A percentile compares a stretch with the other conserved stretches of the same genome.
These are phyloP conservation scores for Xiphophorus couchianus DNA, from an alignment of 2,113 vertebrate species.

Conservation along the genomic window DNA sequence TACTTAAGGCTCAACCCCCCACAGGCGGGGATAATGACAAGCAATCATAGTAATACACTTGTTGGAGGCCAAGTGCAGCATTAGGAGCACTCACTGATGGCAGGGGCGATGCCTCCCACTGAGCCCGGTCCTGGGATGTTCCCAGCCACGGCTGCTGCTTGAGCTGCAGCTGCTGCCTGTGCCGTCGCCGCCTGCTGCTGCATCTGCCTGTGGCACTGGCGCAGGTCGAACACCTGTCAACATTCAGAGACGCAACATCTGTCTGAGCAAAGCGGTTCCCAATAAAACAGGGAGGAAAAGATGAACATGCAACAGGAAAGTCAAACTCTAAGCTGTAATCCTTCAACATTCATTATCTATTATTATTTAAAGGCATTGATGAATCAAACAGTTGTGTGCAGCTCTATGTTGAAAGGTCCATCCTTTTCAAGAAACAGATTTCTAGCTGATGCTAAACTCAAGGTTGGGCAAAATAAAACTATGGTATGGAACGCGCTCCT, in stretches of 20 bases:
- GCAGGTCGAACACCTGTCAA: constrained; percentile 93
- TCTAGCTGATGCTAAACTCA: too few species aligned
- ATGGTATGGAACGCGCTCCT: not conserved
- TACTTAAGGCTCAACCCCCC: not conserved
- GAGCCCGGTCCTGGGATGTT: constrained; percentile 97
- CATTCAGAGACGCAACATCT: not conserved
- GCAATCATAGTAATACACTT: constrained; percentile 29
- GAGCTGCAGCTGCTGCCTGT: constrained; percentile 92
- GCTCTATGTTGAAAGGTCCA: too few species aligned
- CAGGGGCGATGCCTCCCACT: constrained; percentile 95
- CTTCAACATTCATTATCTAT: too few species aligned
- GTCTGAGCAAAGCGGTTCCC: not conserved
- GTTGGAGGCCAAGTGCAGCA: constrained; percentile 15
- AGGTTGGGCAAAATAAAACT: not conserved
- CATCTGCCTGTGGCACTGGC: constrained; percentile 98
- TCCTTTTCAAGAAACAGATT: too few species aligned
- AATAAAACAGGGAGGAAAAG: not conserved
- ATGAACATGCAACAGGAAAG: not conserved
- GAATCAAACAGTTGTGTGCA: too few species aligned
- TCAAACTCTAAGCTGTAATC: not conserved
- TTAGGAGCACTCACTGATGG: constrained; percentile 89
- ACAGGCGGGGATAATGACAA: not conserved
- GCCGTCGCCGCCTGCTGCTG: constrained; percentile 98
- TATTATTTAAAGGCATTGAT: too few species aligned
- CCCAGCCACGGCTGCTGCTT: constrained; percentile 93